Evolutionary conservation across 2,888 invertebrate species (phyloP).

Genomic region (Apodemia duryi): DNA sequence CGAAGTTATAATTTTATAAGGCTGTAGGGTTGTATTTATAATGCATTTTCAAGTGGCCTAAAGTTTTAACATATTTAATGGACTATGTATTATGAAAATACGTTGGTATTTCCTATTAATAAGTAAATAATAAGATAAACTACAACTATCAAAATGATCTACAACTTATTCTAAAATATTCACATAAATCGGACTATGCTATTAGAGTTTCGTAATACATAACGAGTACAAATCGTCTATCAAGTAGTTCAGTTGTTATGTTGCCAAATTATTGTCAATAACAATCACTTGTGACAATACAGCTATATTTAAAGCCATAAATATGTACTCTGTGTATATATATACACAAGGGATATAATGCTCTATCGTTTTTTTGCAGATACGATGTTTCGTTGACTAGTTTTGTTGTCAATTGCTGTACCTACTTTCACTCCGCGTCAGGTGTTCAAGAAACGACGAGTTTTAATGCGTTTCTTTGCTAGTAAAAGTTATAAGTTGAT

Average conservation of each 20-base stretch:
- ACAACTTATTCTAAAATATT: neutral
- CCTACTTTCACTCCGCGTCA: slow-evolving; percentile 25
- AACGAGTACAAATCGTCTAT: neutral
- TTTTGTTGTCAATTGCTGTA: slow-evolving; percentile 23
- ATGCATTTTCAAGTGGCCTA: too few species aligned
- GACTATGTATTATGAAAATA: too few species aligned
- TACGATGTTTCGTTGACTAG: slow-evolving; percentile 20
- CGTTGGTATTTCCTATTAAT: too few species aligned
- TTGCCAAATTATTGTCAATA: slow-evolving; percentile 7
- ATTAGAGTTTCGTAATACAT: neutral
- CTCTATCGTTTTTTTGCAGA: slow-evolving; percentile 4
- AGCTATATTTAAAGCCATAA: neutral
- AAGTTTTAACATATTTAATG: too few species aligned
- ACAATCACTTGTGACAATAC: slow-evolving; percentile 5
- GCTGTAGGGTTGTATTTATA: too few species aligned
- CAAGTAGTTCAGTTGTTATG: slow-evolving; percentile 2
- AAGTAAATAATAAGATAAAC: too few species aligned
- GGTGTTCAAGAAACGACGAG: slow-evolving; percentile 16
- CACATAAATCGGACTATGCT: neutral
- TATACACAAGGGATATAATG: neutral
- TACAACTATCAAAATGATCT: too few species aligned
- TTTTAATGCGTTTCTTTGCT: slow-evolving; percentile 17
- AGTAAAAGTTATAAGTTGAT: slow-evolving; percentile 13
- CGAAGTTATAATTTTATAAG: too few species aligned
- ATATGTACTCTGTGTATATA: neutral